These are phyloP conservation scores for Phortica magna DNA, from an alignment of 2,888 invertebrate genomes.

Conservation along the genomic window DNA sequence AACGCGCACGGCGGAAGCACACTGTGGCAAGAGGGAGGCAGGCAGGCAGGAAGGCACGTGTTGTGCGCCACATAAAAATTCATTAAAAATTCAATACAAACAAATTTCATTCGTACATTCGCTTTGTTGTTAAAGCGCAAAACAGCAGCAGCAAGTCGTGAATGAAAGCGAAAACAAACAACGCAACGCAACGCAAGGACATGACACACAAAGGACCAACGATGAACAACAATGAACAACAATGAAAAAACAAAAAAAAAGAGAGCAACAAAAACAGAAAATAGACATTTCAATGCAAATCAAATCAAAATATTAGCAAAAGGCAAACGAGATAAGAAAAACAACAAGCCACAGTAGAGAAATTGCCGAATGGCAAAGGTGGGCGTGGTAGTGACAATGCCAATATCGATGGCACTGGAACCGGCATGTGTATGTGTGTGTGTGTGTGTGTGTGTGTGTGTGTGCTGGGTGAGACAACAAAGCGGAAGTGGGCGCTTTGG, in stretches of 20 bases:
- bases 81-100: slow-evolving; percentile 71
- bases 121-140: no score
- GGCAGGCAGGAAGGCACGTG: neutral
- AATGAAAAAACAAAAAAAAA: neutral
- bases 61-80: slow-evolving; percentile 45
- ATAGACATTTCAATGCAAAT: slow-evolving; percentile 68
- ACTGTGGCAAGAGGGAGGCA: slow-evolving; percentile 6
- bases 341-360: slow-evolving; percentile 18
- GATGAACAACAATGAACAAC: neutral
- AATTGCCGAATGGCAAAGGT: neutral
- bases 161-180: neutral
- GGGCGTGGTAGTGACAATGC: slow-evolving; percentile 9
- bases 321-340: slow-evolving; percentile 51
- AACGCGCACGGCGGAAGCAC: slow-evolving; percentile 19
- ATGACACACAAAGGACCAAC: slow-evolving; percentile 12
- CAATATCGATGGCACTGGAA: neutral
- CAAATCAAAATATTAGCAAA: slow-evolving; percentile 62
- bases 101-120: neutral
- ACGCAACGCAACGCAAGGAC: neutral
- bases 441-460: neutral
- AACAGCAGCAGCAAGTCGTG: neutral
- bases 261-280: neutral
- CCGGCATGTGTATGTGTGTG: neutral
- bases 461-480: neutral
- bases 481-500: neutral